These are phyloP conservation scores for Ophonus ardosiacus DNA, from an alignment of 2,888 invertebrate species.

Conservation along the genomic window DNA sequence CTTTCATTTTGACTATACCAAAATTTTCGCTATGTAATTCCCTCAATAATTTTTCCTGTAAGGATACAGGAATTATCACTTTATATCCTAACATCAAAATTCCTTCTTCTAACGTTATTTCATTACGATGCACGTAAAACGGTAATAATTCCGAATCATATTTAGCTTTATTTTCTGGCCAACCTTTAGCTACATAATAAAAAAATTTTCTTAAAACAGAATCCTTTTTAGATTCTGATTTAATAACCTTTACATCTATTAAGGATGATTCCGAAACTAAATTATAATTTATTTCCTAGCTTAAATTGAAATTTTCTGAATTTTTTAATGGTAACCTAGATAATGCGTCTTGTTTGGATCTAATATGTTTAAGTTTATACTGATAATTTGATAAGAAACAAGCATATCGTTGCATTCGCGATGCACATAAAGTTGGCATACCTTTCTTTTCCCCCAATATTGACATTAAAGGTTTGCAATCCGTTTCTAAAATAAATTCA, in stretches of 20 bases:
- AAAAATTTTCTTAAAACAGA: background rate
- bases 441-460: background rate
- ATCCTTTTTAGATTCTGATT: conserved; percentile 3
- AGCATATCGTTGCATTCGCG: conserved; percentile 7
- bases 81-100: conserved; percentile 24
- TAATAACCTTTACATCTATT: conserved; percentile 7
- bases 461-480: conserved; percentile 6
- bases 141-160: conserved; percentile 8
- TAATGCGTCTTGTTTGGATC: conserved; percentile 1
- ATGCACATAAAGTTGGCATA: conserved; percentile 5
- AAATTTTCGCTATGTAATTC: conserved; percentile 17
- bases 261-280: background rate
- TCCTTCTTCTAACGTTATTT: background rate
- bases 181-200: background rate
- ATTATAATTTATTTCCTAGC: background rate
- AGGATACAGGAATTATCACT: background rate
- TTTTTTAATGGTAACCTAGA: background rate
- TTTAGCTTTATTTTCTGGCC: conserved; percentile 14
- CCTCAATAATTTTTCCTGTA: background rate
- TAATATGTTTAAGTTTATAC: conserved; percentile 1
- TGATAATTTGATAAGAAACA: conserved; percentile 18
- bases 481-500: conserved; percentile 5
- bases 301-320: background rate
- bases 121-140: background rate
- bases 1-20: conserved; percentile 21